Percentiles rank a stretch among this genome's conserved stretches.
Conservation (phyloP, 2,888 invertebrate genomes). For the Nephrotoma guestfalica region DNA sequence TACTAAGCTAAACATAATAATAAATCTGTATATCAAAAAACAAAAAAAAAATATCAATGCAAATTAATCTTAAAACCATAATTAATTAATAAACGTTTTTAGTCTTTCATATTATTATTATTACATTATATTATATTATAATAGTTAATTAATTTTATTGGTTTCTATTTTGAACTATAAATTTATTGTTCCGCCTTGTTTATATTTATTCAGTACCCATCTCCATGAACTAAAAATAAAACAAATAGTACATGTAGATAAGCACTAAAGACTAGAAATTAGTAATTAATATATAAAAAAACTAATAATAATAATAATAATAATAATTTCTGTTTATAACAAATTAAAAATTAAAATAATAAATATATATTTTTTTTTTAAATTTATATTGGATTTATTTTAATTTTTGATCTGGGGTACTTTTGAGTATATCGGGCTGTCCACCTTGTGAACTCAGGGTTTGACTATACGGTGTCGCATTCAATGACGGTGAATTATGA, state of each 20-base stretch:
- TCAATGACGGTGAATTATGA: slow-evolving; percentile 27
- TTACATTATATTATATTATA: background rate
- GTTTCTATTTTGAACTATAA: background rate
- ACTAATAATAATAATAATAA: background rate
- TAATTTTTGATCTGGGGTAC: slow-evolving; percentile 65
- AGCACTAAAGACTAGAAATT: background rate
- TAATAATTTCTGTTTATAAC: background rate
- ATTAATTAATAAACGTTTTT: background rate
- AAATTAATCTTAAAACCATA: background rate
- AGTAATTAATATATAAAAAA: background rate
- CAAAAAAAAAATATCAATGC: background rate
- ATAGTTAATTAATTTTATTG: background rate
- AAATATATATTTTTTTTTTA: background rate
- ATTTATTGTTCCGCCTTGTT: background rate
- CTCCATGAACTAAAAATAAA: background rate
- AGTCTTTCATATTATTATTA: background rate
- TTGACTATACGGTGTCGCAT: slow-evolving; percentile 32
- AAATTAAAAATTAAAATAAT: background rate
- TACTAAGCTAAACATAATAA: background rate
- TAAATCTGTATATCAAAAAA: background rate
- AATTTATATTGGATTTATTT: background rate
- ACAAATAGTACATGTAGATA: background rate
- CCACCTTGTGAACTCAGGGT: slow-evolving; percentile 36
- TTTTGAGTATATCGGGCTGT: slow-evolving; percentile 73
- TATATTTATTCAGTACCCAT: background rate